A percentile compares a stretch with the other conserved stretches of the same genome.
Conservation (phyloP, 2,113 vertebrate genomes). For the Tricholaema leucomelas region DNA sequence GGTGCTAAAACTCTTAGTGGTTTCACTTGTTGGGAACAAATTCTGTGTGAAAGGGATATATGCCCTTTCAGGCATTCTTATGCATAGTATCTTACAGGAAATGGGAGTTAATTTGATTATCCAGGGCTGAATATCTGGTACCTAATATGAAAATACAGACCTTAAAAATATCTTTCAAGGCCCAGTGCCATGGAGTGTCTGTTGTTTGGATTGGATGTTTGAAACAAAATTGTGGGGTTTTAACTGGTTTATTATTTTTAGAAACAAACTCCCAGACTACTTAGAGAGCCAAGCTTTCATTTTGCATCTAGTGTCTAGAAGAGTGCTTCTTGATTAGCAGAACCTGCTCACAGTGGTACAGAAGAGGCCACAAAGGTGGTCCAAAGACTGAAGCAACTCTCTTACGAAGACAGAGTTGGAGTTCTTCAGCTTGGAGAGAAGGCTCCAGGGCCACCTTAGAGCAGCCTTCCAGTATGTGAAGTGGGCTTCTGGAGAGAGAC, state of each 20-base stretch:
- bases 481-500: no score
- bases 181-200: rapidly evolving
- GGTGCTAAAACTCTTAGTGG: not conserved
- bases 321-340: not conserved
- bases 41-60: not conserved
- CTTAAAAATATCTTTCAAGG: not conserved
- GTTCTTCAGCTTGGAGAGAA: no score
- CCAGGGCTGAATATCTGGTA: not conserved
- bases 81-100: not conserved
- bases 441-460: no score
- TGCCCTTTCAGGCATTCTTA: not conserved
- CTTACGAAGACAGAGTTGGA: no score
- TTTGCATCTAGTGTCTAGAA: rapidly evolving
- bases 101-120: not conserved
- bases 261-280: rapidly evolving
- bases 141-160: not conserved
- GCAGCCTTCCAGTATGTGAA: no score
- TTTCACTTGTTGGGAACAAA: not conserved
- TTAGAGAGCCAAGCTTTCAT: not conserved
- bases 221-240: not conserved
- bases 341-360: not conserved
- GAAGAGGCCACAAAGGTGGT: no score
- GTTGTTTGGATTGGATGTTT: not conserved
- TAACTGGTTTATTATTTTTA: not conserved
- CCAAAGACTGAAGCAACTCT: no score